Conservation (phyloP, 92 coral and sea anemone species). For the Phenganax subtilis region DNA sequence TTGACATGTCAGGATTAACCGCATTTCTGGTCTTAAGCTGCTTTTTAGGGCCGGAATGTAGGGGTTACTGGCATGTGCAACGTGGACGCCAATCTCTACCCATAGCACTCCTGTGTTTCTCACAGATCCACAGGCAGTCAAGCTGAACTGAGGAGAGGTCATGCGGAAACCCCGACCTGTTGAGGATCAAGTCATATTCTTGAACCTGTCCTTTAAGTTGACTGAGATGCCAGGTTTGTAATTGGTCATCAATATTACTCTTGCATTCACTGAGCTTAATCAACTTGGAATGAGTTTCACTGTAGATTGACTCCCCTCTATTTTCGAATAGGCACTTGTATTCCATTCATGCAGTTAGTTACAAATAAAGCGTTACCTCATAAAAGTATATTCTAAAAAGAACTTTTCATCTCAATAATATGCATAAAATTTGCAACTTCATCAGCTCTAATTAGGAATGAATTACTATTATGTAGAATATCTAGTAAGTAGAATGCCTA, state of each 20-base stretch:
- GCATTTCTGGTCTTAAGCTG: slow-evolving; percentile 52
- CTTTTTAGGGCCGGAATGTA: slow-evolving; percentile 52
- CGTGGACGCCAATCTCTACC: slow-evolving; percentile 54
- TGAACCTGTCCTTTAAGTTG: slow-evolving; percentile 10
- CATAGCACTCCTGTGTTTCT: slow-evolving; percentile 49
- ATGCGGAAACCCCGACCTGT: slow-evolving; percentile 45
- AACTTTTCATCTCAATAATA: too few species aligned
- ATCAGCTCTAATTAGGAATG: too few species aligned
- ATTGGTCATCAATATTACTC: too few species aligned
- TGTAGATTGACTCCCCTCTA: slow-evolving; percentile 38
- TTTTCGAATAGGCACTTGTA: slow-evolving; percentile 39
- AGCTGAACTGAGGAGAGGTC: slow-evolving; percentile 50
- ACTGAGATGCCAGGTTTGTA: too few species aligned
- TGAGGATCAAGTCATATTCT: slow-evolving; percentile 56
- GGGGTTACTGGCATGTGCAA: slow-evolving; percentile 55
- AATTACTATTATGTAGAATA: too few species aligned
- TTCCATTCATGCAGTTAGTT: background rate
- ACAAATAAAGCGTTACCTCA: too few species aligned
- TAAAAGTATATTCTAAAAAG: too few species aligned
- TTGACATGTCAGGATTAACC: slow-evolving; percentile 45
- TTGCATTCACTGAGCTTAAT: too few species aligned
- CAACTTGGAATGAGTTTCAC: slow-evolving; percentile 31
- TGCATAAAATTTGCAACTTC: too few species aligned
- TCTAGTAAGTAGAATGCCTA: too few species aligned
- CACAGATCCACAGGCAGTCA: slow-evolving; percentile 58